Base-by-base conservation (phyloP, 2,797 vertebrate species). In the Erethizon dorsatum region DNA sequence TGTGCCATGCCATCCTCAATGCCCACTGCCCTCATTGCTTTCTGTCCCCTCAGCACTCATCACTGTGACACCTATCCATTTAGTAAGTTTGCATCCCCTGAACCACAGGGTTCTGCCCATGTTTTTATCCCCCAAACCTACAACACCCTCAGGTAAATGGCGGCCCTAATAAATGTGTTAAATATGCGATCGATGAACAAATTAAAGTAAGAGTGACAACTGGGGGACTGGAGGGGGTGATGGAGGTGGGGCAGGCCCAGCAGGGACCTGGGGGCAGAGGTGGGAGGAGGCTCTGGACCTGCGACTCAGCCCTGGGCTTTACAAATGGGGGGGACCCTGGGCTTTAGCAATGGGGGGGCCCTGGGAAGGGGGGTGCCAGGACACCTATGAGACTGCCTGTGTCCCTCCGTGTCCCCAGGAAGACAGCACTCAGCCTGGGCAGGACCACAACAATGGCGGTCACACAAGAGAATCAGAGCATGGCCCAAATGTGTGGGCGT, bases 371-470 rank as follows among this genome's bases (percentile, higher is more conserved):
- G 15, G 52, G 4, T 0, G 0, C 9, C 1, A 4, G 75, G 37
- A 31, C 37, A 1, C 15, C 24, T 10, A 54, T 14, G 59, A 83
- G 69, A 18, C 83, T 33, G 56, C 50, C 61, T 0, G 0, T 9
- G 6, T 14, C 15, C 15, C 33, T 10, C 1, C 2, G 33, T 0
- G 2, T 8, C 75, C 69, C 13, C 0, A 4, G 41, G 80, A 45
- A 28, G n/a, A 0, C 12, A 6, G 37, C 5, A 0, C 37, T 56
- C 5, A 54, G 37, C 71, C 4, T 1, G 11, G 63, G 37, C n/a
- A 11, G 45, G 11, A 20, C 56, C 45, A 9, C 24, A 2, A 20
- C 63, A 65, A 1, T 0, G 3, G 14, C 0, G 0, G 31, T 26
- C 13, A 59, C 2, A 5, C 0, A 14, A 57, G 54, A 5, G 41